Evolutionary conservation across 2,888 invertebrate genomes (phyloP), one percentile per base, ranked within the genome.

Genomic region (Mythimna ferrago): DNA sequence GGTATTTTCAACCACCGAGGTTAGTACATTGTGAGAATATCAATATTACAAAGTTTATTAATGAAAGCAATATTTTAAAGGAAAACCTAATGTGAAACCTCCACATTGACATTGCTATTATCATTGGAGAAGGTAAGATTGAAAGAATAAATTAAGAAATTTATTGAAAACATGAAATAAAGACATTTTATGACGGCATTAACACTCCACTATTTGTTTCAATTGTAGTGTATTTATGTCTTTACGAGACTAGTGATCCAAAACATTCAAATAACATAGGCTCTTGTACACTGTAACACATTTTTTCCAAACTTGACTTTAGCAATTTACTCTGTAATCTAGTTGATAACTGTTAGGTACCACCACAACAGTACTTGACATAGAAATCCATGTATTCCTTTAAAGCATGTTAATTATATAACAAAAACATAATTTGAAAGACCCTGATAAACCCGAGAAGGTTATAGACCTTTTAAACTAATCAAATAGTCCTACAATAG

Each of bases 401-500:
- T 48, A 66, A 2, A 44, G 1, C 38, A 61, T 48, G 79, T 19
- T 64, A 79, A 72, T 35, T 57, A 6, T 53, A 6, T 53, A 35
- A 66, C 72, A 72, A 70, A 65, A 60, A 35, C 14, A 51, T 32
- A 41, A 21, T 65, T 57, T 38, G 1, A 26, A 78, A 66, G 54
- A 32, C 61, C 67, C 60, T 73, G 66, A 63, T n/a, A 14, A 57
- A 58, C 41, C 53, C 9, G 48, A 75, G 44, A 58, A 66, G 64
- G 70, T 63, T 69, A 19, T 19, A 48, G 54, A 69, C 51, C 75
- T 63, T 58, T 80, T 53, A 66, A 83, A 48, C 51, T 57, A 56
- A 56, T 7, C 66, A 80, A 83, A 83, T 21, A 71, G 7, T 19
- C 44, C 56, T 53, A 81, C 60, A 83, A 76, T 75, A 66, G 63